Evolutionary conservation across 2,113 vertebrate species (phyloP).

Genomic region (Rhea pennata): DNA sequence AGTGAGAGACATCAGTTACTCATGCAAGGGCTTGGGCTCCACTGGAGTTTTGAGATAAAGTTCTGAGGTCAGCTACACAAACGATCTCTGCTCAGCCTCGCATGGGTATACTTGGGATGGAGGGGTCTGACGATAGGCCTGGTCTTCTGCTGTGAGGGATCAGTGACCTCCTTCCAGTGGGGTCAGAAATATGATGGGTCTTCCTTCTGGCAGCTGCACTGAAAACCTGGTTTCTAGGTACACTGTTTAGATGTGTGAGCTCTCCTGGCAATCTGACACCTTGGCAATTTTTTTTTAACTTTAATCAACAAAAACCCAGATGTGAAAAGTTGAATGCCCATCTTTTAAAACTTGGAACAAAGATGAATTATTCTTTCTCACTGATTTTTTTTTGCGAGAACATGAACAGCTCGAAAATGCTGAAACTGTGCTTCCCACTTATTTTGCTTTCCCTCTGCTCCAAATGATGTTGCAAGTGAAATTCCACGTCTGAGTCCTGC

Average conservation of each 20-base stretch:
- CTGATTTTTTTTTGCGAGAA: background rate
- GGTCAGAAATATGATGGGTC: background rate
- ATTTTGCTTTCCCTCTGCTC: constrained; percentile 27
- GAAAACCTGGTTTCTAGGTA: rapidly evolving
- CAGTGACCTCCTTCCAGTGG: background rate
- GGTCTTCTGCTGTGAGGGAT: rapidly evolving
- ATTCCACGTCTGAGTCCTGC: constrained; percentile 47
- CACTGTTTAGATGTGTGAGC: background rate
- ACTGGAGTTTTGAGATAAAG: background rate
- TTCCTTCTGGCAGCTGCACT: background rate
- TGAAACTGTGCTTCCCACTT: background rate
- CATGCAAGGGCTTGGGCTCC: background rate
- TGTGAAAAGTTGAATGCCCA: rapidly evolving
- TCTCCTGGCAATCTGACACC: background rate
- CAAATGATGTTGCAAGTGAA: constrained; percentile 38
- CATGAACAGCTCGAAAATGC: background rate
- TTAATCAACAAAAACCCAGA: background rate
- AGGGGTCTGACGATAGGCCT: rapidly evolving
- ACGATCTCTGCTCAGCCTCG: rapidly evolving
- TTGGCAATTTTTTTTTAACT: background rate
- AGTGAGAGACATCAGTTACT: background rate
- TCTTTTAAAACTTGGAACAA: background rate
- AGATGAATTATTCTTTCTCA: rapidly evolving
- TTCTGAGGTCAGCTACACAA: background rate
- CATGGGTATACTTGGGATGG: rapidly evolving